phyloP scores from a whole-genome alignment of 1,140 invertebrate species.

The Drosophila mayri region DNA sequence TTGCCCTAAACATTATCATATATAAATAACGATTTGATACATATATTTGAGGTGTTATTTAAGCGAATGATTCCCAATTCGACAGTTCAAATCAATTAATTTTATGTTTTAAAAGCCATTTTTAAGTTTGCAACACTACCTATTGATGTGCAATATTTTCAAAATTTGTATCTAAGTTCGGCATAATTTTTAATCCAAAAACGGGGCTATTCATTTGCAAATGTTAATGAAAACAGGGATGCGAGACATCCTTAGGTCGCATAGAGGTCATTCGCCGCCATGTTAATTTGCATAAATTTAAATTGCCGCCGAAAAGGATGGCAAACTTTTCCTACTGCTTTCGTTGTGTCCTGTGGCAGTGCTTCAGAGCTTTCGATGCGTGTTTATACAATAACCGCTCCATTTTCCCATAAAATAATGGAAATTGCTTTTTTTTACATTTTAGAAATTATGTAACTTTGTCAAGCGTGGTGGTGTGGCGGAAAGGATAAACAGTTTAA shows the following conservation, averaged over 20 bases:
- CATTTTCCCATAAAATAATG: constrained; percentile 12
- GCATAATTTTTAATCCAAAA: too few species aligned
- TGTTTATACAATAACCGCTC: constrained; percentile 55
- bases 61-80: too few species aligned
- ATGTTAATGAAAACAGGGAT: too few species aligned
- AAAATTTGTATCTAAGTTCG: too few species aligned
- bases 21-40: too few species aligned
- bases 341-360: constrained; percentile 52
- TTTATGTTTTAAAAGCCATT: too few species aligned
- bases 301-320: constrained; percentile 35
- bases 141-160: too few species aligned
- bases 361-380: constrained; percentile 31
- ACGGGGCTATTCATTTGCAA: too few species aligned
- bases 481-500: constrained; percentile 39
- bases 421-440: constrained; percentile 63
- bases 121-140: too few species aligned
- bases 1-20: too few species aligned
- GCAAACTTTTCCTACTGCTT: constrained; percentile 27
- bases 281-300: constrained; percentile 45
- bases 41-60: too few species aligned
- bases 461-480: constrained; percentile 42
- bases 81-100: too few species aligned
- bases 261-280: constrained; percentile 11
- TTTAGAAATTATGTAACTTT: constrained; percentile 72
- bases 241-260: not conserved